Evolutionary conservation across 2,888 invertebrate species (phyloP).

Genomic region (Drosophila kanekoi): DNA sequence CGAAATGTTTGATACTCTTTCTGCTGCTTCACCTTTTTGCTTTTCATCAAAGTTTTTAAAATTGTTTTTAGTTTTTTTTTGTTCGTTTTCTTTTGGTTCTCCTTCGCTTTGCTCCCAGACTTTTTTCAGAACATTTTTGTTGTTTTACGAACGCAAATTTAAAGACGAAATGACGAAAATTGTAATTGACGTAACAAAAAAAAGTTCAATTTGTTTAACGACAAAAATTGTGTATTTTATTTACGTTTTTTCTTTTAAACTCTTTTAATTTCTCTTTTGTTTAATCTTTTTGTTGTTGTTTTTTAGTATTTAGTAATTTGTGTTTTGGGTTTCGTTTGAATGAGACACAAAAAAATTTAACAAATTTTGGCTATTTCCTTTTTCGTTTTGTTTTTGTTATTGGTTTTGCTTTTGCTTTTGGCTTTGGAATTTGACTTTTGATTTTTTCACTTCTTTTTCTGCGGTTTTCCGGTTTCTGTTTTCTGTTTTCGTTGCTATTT

Average conservation of each 20-base stretch:
- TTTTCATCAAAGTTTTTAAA: slow-evolving; percentile 60
- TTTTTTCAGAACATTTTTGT: slow-evolving; percentile 66
- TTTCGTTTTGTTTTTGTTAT: slow-evolving; percentile 47
- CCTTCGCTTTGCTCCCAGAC: slow-evolving; percentile 44
- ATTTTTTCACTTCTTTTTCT: slow-evolving; percentile 54
- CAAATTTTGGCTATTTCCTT: slow-evolving; percentile 81
- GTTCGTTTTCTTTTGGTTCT: slow-evolving; percentile 23
- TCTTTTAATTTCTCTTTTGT: slow-evolving; percentile 22
- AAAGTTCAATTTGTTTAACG: slow-evolving; percentile 59
- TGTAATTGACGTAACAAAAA: slow-evolving; percentile 73
- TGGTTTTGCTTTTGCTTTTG: slow-evolving; percentile 60
- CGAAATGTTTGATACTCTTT: slow-evolving; percentile 29
- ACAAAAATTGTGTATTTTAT: slow-evolving; percentile 44
- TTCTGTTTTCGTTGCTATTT: slow-evolving; percentile 48
- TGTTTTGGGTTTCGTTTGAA: slow-evolving; percentile 35
- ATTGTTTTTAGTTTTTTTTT: slow-evolving; percentile 55
- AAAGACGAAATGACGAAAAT: slow-evolving; percentile 77
- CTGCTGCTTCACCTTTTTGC: slow-evolving; percentile 49
- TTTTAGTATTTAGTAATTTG: slow-evolving; percentile 20
- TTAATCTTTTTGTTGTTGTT: too few species aligned
- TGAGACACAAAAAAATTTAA: slow-evolving; percentile 74
- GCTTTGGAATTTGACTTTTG: slow-evolving; percentile 65
- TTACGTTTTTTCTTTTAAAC: neutral
- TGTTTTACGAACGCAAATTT: slow-evolving; percentile 72
- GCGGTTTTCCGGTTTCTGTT: slow-evolving; percentile 39